phyloP scores from a whole-genome alignment of 2,797 vertebrate species.

The Glyptemys insculpta region DNA sequence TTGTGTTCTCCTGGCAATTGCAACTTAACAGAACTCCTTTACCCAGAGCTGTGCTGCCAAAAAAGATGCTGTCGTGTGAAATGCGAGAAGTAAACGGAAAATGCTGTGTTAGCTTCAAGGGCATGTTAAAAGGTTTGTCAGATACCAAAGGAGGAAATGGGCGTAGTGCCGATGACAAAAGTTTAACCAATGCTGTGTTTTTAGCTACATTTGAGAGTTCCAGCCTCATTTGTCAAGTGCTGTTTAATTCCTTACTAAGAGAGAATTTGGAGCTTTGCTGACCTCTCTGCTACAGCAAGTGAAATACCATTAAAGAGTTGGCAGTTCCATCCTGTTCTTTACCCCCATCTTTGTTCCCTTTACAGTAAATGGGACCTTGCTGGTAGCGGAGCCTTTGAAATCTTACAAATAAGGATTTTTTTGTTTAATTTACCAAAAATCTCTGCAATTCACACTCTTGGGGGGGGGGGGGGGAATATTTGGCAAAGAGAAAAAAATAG shows the following conservation, averaged over 20 bases:
- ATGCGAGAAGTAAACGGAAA: neutral
- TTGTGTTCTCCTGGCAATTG: accelerated
- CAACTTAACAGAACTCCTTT: neutral
- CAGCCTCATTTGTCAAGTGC: neutral
- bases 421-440: neutral
- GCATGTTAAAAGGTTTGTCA: neutral
- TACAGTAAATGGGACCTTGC: neutral
- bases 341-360: conserved; percentile 14
- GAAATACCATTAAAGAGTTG: conserved; percentile 51
- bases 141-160: neutral
- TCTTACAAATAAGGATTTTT: neutral
- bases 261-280: conserved; percentile 34
- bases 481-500: neutral
- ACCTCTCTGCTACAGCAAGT: conserved; percentile 3
- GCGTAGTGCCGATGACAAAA: neutral
- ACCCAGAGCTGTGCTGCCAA: neutral
- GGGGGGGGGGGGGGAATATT: neutral
- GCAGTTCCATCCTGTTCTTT: conserved; percentile 31
- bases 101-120: neutral
- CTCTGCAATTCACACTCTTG: neutral
- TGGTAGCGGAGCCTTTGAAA: neutral
- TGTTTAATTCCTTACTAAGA: neutral
- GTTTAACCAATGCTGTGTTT: neutral
- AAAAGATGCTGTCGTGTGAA: neutral
- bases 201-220: neutral